Evolutionary conservation across 92 coral and sea anemone genomes (phyloP).

Genomic region (Ricordea florida): DNA sequence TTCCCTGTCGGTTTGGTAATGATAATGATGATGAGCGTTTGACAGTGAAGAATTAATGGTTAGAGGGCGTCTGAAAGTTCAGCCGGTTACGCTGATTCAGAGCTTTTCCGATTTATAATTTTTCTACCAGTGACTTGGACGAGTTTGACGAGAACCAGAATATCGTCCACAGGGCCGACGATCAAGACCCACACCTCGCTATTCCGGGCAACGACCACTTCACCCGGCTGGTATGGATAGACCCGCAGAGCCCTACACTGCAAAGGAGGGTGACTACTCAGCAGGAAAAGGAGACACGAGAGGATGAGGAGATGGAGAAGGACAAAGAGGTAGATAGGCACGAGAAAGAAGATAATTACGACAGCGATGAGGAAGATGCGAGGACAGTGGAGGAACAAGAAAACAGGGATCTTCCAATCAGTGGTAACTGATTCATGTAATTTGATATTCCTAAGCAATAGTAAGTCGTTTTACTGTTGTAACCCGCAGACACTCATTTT

Average conservation of each 20-base stretch:
- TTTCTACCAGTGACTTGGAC: slow-evolving; percentile 18
- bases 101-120: background rate
- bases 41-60: no score
- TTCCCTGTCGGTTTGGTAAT: no score
- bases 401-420: background rate
- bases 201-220: slow-evolving; percentile 64
- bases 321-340: background rate
- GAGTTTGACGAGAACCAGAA: slow-evolving; percentile 44
- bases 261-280: slow-evolving; percentile 59
- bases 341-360: background rate
- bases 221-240: slow-evolving; percentile 97
- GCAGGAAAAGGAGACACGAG: background rate
- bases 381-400: slow-evolving; percentile 17
- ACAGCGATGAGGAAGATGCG: background rate
- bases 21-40: no score
- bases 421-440: no score
- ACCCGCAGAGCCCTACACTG: slow-evolving; percentile 71
- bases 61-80: no score
- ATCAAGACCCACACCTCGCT: background rate
- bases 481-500: no score
- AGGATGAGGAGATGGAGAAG: background rate
- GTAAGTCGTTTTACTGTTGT: no score
- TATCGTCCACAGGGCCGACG: slow-evolving; percentile 31
- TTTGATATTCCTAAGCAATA: no score
- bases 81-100: background rate